These are phyloP conservation scores for Varecia variegata DNA, from an alignment of 2,797 vertebrate species.

Conservation along the genomic window DNA sequence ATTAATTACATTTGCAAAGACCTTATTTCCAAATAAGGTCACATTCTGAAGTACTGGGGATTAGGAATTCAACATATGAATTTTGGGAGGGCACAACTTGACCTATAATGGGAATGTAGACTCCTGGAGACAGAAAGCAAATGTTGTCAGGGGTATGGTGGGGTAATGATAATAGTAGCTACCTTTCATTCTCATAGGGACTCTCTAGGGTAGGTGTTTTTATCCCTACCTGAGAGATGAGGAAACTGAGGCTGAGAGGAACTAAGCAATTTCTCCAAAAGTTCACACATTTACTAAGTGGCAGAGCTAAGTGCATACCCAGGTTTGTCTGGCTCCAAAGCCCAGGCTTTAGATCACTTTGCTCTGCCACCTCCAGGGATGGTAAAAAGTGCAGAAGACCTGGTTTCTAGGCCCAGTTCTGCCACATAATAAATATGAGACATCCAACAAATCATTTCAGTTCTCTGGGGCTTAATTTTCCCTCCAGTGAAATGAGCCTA, in stretches of 20 bases:
- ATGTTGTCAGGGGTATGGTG: not conserved
- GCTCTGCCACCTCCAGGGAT: not conserved
- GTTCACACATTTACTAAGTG: not conserved
- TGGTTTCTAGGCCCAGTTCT: not conserved
- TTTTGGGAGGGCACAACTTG: not conserved
- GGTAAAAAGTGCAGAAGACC: constrained; percentile 6
- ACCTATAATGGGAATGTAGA: not conserved
- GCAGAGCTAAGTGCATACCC: not conserved
- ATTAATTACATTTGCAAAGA: not conserved
- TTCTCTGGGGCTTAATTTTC: constrained; percentile 58
- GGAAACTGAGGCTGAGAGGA: not conserved
- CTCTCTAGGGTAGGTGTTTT: not conserved
- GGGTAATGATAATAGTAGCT: not conserved
- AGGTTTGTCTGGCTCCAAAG: not conserved
- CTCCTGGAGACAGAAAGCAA: not conserved
- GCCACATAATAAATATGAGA: constrained; percentile 3
- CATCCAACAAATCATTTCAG: constrained; percentile 8
- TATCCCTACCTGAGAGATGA: not conserved
- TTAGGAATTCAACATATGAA: not conserved
- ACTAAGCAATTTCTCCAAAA: not conserved
- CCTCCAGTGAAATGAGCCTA: constrained; percentile 40
- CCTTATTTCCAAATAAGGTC: not conserved
- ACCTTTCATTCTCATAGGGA: not conserved
- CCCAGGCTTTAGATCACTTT: not conserved
- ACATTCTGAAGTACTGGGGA: not conserved